Base-by-base conservation (phyloP, 2,113 vertebrate species). In the Nothobranchius furzeri region DNA sequence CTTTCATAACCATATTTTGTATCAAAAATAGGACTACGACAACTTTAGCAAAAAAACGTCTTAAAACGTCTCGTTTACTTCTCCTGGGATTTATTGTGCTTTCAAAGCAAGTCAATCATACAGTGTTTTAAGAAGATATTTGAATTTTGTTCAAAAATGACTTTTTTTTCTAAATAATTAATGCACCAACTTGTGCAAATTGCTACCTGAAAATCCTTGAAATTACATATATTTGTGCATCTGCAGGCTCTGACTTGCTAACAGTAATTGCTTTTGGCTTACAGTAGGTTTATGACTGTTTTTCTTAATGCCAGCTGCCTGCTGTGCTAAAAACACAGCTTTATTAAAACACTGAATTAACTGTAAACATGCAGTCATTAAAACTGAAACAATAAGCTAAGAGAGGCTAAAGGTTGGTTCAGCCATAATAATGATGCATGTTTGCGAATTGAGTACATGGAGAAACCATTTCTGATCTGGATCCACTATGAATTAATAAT, bases 311-410 rank as follows among this genome's bases (percentile, higher is more conserved):
- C 12, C 20, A 46, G 58, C 43, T 47, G 20, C n/a, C 17, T 42
- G 4, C 35, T 50, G 36, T 51, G 36, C 42, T 55, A n/a, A 46
- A 71, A 60, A 70, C 54, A 9, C 30, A 57, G 65, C 60, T 35
- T 56, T 45, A 43, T 67, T 60, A 47, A 25, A 11, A 1, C 9
- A 9, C 40, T 54, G 42, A 62, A 43, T 55, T 13, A 62, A 66
- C 25, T 36, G 25, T 50, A 70, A 72, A 70, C 14, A n/a, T 30
- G 12, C 24, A 60, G 24, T 25, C 24, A 30, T 8, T 46, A 60
- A 60, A 45, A 14, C 10, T 12, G 24, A 45, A 57, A 63, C 46
- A 68, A 12, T 43, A 45, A 56, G 49, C 45, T 42, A 25, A 37
- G 36, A 49, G 60, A 50, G 24, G 49, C 69, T 54, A 52, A 47